A percentile compares a stretch with the other conserved stretches of the same genome.
Evolutionary conservation across 2,888 invertebrate species (phyloP).

Genomic region (Mactromeris polynyma): DNA sequence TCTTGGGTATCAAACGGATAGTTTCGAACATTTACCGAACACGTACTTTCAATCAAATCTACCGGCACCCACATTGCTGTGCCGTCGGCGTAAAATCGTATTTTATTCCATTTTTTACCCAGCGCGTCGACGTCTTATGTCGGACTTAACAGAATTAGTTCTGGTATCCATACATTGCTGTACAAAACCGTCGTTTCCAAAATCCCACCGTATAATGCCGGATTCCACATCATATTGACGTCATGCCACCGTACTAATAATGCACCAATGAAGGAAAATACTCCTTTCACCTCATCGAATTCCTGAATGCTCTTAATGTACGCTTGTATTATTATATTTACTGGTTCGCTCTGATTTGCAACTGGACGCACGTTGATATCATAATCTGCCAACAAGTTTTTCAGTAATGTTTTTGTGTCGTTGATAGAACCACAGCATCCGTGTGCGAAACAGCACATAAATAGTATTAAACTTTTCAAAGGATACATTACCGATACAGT

Average conservation of each 20-base stretch:
- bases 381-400: constrained; percentile 38
- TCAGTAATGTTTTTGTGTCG: constrained; percentile 26
- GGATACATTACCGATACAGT: too few species aligned
- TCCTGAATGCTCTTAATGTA: constrained; percentile 53
- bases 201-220: constrained; percentile 37
- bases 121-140: constrained; percentile 55
- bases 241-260: constrained; percentile 49
- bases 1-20: constrained; percentile 68
- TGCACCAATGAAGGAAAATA: constrained; percentile 44
- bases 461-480: neutral
- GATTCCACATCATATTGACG: constrained; percentile 44
- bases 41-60: constrained; percentile 57
- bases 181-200: constrained; percentile 21
- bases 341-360: constrained; percentile 18
- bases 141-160: constrained; percentile 64
- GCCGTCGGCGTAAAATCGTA: constrained; percentile 49
- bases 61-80: constrained; percentile 54
- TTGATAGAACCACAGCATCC: constrained; percentile 3
- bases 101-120: constrained; percentile 59
- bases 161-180: constrained; percentile 62
- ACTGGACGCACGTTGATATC: constrained; percentile 47
- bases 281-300: constrained; percentile 63
- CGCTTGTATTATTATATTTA: constrained; percentile 30
- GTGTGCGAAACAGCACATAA: neutral
- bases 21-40: constrained; percentile 57